Evolutionary conservation across 2,888 invertebrate genomes (phyloP), one percentile per base, ranked within the genome.

Genomic region (Physocephala rufipes): DNA sequence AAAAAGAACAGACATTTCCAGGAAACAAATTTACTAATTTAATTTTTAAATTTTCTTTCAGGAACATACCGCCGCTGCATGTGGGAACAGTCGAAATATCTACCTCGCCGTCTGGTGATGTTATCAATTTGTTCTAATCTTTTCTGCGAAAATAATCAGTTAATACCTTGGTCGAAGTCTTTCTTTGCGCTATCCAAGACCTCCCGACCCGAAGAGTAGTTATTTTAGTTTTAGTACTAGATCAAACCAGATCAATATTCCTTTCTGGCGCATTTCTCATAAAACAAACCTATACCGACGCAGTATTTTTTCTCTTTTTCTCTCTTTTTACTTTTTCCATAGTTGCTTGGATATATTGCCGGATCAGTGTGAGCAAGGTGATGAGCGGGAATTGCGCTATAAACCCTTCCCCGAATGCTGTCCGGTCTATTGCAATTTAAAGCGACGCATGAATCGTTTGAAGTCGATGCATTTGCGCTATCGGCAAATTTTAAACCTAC

Each of bases 161-260:
- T 84, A 63, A 76, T 82, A 74, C 77, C 84, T 70, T 83, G 84
- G 70, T 83, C 84, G 82, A 83, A 84, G 82, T 85, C 84, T 78
- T 83, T 85, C 81, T 85, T 85, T 82, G 84, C 84, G 79, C 80
- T 85, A 80, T 84, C 84, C 82, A 85, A 85, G 80, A 78, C 81
- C 71, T 79, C 84, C 80, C 84, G 85, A 81, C 84, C 79, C 71
- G 83, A 85, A 78, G 84, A 85, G 84, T 85, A 84, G 82, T 80
- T 79, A 79, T 73, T 76, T 67, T 80, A 80, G 76, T 76, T 51
- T 64, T 70, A 51, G 49, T 63, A n/a, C n/a, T 59, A 55, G 67
- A 43, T n/a, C n/a, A n/a, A 36, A 30, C 66, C 62, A 24, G 26
- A 43, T n/a, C n/a, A 63, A 19, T 47, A 47, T 43, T n/a, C n/a